Base-by-base conservation (phyloP, 2,113 vertebrate genomes). In the Platichthys stellatus region DNA sequence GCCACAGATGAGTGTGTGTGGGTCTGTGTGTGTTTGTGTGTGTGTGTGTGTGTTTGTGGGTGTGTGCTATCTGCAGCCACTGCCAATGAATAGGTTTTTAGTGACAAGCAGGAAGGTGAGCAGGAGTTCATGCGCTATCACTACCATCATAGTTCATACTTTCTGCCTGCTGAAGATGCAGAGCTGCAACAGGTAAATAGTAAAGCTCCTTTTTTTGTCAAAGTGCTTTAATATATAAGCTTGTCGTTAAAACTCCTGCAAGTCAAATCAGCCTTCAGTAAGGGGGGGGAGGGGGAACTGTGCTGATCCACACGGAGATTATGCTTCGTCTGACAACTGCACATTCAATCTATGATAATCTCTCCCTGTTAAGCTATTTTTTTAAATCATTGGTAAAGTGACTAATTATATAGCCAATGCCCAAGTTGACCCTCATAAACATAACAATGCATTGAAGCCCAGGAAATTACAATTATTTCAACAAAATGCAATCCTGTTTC, bases 31-130 rank as follows among this genome's bases (percentile, higher is more conserved):
- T 59, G 77, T 60, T 73, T 72, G 59, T 61, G 58, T 28, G 63
- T 23, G 56, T 67, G 78, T 58, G 57, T 66, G 54, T 24, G 77
- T 60, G 79, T 72, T 64, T 61, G 58, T 28, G 63, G n/a, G 56
- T 66, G 78, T 58, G 57, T 66, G 54, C 71, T 87, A 88, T 90
- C 89, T 88, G 72, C 81, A 72, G 40, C 68, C 31, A 21, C 74
- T 85, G 85, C 85, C 89, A 89, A 90, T 92, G 89, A 90, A 90
- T 89, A 88, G 84, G 85, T 83, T 90, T 91, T 91, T 86, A 87
- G 86, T 81, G 83, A 90, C 90, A 84, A 85, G 79, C 76, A 84
- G 77, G 64, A 89, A 92, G 92, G 91, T 93, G 89, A 93, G 90
- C 82, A 81, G 80, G 88, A 93, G 91, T 92, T 92, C 91, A 93